Evolutionary conservation across 2,888 invertebrate species (phyloP).

Genomic region (Amphipoea oculea): DNA sequence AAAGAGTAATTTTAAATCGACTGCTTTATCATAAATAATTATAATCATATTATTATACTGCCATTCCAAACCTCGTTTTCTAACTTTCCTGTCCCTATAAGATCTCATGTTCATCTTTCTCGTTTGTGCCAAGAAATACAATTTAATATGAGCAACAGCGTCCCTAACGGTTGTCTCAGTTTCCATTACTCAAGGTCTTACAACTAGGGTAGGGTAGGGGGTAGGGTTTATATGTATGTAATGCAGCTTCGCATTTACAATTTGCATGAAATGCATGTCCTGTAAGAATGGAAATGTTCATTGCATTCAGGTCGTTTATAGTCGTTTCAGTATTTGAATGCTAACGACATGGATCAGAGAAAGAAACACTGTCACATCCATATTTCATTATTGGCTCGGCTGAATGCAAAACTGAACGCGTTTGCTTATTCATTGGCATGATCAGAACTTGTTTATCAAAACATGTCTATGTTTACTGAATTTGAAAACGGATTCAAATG

Average conservation of each 20-base stretch:
- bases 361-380: conserved; percentile 31
- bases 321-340: conserved; percentile 12
- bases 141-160: conserved; percentile 3
- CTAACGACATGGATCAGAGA: conserved; percentile 7
- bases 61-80: background rate
- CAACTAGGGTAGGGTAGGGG: background rate
- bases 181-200: background rate
- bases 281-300: conserved; percentile 18
- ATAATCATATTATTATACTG: background rate
- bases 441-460: conserved; percentile 16
- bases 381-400: conserved; percentile 34
- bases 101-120: background rate
- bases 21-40: too few relatives aligned
- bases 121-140: background rate
- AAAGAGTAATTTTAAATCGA: background rate
- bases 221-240: conserved; percentile 16
- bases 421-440: conserved; percentile 38
- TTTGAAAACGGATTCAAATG: background rate
- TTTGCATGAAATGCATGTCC: conserved; percentile 42
- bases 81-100: background rate
- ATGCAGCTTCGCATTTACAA: conserved; percentile 2
- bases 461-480: conserved; percentile 5
- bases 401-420: conserved; percentile 14
- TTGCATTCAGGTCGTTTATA: conserved; percentile 5
- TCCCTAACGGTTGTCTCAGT: conserved; percentile 1